Evolutionary conservation across 2,888 invertebrate species (phyloP), one percentile per base, ranked within the genome.

Genomic region (Incurvaria masculella): DNA sequence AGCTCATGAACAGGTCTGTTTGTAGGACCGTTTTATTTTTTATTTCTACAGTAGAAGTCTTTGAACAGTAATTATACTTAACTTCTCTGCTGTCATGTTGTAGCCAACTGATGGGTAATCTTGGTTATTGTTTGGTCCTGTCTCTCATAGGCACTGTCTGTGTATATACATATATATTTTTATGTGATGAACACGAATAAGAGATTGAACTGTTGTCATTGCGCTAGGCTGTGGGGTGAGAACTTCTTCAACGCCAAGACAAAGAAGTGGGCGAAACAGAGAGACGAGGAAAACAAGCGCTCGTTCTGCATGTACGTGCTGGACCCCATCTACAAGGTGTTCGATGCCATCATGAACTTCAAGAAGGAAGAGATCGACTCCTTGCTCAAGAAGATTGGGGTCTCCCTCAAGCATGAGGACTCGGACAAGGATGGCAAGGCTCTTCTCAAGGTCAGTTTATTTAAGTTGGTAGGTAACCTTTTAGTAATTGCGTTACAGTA

Each of bases 231-330:
- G 51, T 99, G 99, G 99, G 99, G 99, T 64, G 98, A 99, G 76
- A 97, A 97, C 75, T 99, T 97, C 87, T 99, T 97, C 84, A 96
- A 97, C 61, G 81, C 90, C 53, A 90, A 91, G 67, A 94, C 96
- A 55, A 99, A 97, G 89, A 99, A 99, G 72, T 99, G 99, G 99
- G 83, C 89, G 49, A 95, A 95, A 72, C 89, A 88, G 70, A 92
- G 89, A 84, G 94, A 93, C 65, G 75, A 79, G 2, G 94, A 93
- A 52, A 93, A 94, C 84, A 94, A 94, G 74, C 89, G 99, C 61
- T 97, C 98, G 1, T 99, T 99, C 88, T 92, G 91, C 74, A 96
- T 97, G 90, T 99, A 98, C 79, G 94, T 99, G 62, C 80, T 99
- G 71, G 96, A 97, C 67, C 99, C 99, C 52, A 98, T 99, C 79